Percentiles rank a stretch among this genome's conserved stretches.
Evolutionary conservation across 2,113 vertebrate genomes (phyloP).

Genomic region (Silurus meridionalis): DNA sequence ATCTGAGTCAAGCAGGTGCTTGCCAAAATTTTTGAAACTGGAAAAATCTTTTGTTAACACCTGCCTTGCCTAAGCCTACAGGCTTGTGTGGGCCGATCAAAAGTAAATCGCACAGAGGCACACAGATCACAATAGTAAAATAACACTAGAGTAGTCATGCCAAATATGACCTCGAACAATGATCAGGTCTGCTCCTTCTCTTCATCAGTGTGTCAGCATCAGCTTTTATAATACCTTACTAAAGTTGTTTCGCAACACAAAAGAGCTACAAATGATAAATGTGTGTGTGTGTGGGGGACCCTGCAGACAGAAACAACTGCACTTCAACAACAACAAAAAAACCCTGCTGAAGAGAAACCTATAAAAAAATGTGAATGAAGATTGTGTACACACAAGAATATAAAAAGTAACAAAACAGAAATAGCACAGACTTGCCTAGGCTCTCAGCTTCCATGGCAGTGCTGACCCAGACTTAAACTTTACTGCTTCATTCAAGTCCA

Average conservation of each 20-base stretch:
- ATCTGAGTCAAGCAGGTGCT: not conserved
- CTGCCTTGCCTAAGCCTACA: constrained; percentile 15
- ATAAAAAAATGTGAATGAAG: constrained; percentile 2
- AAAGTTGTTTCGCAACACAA: constrained; percentile 8
- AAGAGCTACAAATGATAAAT: not conserved
- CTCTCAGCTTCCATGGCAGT: constrained; percentile 18
- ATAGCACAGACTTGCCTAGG: constrained; percentile 1
- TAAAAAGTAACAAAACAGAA: not conserved
- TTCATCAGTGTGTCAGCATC: not conserved
- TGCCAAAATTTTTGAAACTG: not conserved
- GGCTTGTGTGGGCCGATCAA: not conserved
- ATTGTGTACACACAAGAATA: not conserved
- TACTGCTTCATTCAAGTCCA: constrained; percentile 5
- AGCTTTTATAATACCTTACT: constrained; percentile 15
- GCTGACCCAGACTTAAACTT: constrained; percentile 10
- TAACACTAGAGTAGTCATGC: constrained; percentile 3
- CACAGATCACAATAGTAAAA: constrained; percentile 1
- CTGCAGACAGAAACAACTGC: constrained; percentile 11
- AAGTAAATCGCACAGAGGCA: not conserved
- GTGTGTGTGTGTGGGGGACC: not conserved
- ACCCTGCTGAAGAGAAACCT: not conserved
- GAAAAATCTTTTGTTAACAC: constrained; percentile 13
- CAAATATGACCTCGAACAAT: not conserved
- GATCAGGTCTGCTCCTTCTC: not conserved
- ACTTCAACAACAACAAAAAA: not conserved